A percentile compares a stretch with the other conserved stretches of the same genome.
Evolutionary conservation across 2,888 invertebrate genomes (phyloP).

Genomic region (Zonitis immaculata): DNA sequence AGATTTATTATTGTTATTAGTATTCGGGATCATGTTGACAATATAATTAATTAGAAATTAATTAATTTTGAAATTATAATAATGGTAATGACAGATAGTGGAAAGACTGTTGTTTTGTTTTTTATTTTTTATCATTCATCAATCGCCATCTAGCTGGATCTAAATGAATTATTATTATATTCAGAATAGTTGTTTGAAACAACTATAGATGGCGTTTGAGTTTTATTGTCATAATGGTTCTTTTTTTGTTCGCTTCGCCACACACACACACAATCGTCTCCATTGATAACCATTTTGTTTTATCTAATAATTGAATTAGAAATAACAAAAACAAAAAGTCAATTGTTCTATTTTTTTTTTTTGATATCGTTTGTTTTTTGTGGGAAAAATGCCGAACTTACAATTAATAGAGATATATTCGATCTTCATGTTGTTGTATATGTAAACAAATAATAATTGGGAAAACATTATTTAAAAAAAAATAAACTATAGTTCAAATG

Average conservation of each 20-base stretch:
- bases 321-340: no score
- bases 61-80: not conserved
- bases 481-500: not conserved
- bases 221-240: not conserved
- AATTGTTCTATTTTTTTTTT: not conserved
- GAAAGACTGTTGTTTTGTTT: not conserved
- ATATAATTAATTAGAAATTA: conserved; percentile 21
- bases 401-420: not conserved
- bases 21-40: conserved; percentile 35
- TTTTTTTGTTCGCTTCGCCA: not conserved
- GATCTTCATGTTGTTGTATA: conserved; percentile 1
- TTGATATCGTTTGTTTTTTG: not conserved
- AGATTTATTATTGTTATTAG: conserved; percentile 25
- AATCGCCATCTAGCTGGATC: no score
- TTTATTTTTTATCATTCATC: no score
- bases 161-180: no score
- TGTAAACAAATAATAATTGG: not conserved
- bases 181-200: no score
- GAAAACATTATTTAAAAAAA: not conserved
- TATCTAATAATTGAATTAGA: no score
- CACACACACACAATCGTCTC: not conserved
- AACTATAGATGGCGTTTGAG: not conserved
- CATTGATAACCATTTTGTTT: not conserved
- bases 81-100: not conserved
- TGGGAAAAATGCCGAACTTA: not conserved